These are phyloP conservation scores for Drosophila azteca DNA, from an alignment of 1,140 invertebrate species.

Conservation along the genomic window DNA sequence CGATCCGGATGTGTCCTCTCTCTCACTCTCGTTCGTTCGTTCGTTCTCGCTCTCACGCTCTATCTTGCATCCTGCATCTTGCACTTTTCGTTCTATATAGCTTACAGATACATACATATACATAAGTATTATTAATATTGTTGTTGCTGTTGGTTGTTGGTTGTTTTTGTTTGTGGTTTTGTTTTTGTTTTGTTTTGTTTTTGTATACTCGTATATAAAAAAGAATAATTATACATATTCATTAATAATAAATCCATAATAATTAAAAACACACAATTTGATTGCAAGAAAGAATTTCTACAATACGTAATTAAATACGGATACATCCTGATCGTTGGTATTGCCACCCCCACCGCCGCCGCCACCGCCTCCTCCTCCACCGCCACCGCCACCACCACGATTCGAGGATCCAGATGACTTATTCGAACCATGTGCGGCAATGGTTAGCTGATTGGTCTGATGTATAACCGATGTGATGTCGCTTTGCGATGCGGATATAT, in stretches of 20 bases:
- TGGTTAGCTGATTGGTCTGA: slow-evolving; percentile 83
- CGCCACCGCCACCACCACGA: slow-evolving; percentile 61
- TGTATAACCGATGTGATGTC: slow-evolving; percentile 84
- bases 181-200: slow-evolving; percentile 62
- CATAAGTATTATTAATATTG: slow-evolving; percentile 54
- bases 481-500: slow-evolving; percentile 83
- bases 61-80: not conserved
- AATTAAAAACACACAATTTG: slow-evolving; percentile 83
- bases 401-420: slow-evolving; percentile 81
- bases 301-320: slow-evolving; percentile 84
- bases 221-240: slow-evolving; percentile 78
- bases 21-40: not conserved
- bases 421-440: slow-evolving; percentile 77
- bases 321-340: slow-evolving; percentile 82
- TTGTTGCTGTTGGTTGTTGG: slow-evolving; percentile 53
- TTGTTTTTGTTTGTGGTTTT: slow-evolving; percentile 16
- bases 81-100: slow-evolving; percentile 39
- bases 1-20: not conserved
- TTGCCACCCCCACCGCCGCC: slow-evolving; percentile 57
- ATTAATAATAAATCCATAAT: slow-evolving; percentile 65
- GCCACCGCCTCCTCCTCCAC: slow-evolving; percentile 45
- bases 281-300: slow-evolving; percentile 82
- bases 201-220: slow-evolving; percentile 83
- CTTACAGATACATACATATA: slow-evolving; percentile 59
- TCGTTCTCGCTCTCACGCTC: not conserved